Conservation (phyloP, 2,113 vertebrate species). For the Bambusicola thoracicus region DNA sequence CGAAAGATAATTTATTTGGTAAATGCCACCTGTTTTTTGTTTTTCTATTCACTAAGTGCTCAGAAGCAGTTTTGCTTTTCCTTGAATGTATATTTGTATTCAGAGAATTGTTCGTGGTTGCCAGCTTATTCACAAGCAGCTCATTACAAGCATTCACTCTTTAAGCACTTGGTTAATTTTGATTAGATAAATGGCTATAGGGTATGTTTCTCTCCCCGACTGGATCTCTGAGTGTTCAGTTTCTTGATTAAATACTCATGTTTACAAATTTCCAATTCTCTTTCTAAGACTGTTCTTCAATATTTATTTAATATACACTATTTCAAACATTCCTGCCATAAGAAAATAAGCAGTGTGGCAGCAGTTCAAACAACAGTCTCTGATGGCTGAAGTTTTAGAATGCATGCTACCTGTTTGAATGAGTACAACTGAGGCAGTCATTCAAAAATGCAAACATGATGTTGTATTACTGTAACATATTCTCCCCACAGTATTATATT, state of each 20-base stretch:
- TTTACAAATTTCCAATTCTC: conserved; percentile 41
- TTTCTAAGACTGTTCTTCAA: neutral
- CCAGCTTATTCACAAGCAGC: conserved; percentile 48
- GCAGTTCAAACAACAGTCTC: conserved; percentile 3
- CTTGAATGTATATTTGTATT: conserved; percentile 52
- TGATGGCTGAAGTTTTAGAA: neutral
- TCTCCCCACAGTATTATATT: too few relatives aligned
- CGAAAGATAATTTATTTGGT: conserved; percentile 32
- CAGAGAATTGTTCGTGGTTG: conserved; percentile 19
- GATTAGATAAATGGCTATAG: conserved; percentile 58
- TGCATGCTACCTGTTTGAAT: neutral
- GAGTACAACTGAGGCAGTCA: neutral
- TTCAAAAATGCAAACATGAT: neutral
- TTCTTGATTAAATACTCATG: conserved; percentile 40
- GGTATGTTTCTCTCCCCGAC: neutral
- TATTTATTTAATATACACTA: conserved; percentile 35
- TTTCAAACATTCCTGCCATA: conserved; percentile 16
- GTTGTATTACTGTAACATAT: too few relatives aligned
- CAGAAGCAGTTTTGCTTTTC: conserved; percentile 36
- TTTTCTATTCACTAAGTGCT: conserved; percentile 4
- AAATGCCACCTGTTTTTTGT: conserved; percentile 50
- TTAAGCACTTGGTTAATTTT: conserved; percentile 64
- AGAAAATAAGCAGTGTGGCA: conserved; percentile 39
- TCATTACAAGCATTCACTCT: conserved; percentile 25
- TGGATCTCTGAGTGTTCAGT: conserved; percentile 13